Evolutionary conservation across 2,797 vertebrate genomes (phyloP).

Genomic region (Rousettus madagascariensis): DNA sequence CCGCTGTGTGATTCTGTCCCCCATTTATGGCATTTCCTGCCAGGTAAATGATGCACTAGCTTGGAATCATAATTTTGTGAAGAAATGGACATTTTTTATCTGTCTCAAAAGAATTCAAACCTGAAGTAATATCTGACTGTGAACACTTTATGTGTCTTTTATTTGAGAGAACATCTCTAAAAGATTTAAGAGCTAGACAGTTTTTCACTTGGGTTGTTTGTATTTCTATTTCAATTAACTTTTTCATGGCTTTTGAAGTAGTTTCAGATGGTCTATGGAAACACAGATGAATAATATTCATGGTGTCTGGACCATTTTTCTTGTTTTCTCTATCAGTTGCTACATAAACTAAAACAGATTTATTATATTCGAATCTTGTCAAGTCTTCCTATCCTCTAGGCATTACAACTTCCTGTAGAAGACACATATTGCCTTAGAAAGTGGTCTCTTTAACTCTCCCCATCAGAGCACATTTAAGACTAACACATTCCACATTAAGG

Average conservation of each 20-base stretch:
- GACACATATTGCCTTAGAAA: neutral
- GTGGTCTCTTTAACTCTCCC: neutral
- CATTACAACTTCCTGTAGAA: neutral
- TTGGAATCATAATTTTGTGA: constrained; percentile 58
- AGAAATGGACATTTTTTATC: constrained; percentile 29
- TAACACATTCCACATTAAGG: neutral
- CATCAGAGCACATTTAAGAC: neutral
- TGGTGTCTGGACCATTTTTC: neutral
- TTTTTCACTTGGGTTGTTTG: constrained; percentile 17
- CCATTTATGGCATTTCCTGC: neutral
- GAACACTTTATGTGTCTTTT: constrained; percentile 38
- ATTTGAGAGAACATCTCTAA: constrained; percentile 58
- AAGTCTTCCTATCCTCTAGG: neutral
- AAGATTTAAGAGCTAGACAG: constrained; percentile 61
- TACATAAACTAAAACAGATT: neutral
- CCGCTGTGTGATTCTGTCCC: neutral
- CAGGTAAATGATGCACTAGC: neutral
- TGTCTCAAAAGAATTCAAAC: constrained; percentile 51
- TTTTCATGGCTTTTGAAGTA: neutral
- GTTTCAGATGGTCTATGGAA: constrained; percentile 19
- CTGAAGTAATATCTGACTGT: constrained; percentile 34
- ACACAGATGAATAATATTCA: constrained; percentile 9
- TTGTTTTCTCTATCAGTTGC: neutral
- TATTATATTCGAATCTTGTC: neutral
- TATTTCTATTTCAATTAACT: constrained; percentile 46